phyloP scores from a whole-genome alignment of 2,113 vertebrate species.

The Tachuris rubrigastra region DNA sequence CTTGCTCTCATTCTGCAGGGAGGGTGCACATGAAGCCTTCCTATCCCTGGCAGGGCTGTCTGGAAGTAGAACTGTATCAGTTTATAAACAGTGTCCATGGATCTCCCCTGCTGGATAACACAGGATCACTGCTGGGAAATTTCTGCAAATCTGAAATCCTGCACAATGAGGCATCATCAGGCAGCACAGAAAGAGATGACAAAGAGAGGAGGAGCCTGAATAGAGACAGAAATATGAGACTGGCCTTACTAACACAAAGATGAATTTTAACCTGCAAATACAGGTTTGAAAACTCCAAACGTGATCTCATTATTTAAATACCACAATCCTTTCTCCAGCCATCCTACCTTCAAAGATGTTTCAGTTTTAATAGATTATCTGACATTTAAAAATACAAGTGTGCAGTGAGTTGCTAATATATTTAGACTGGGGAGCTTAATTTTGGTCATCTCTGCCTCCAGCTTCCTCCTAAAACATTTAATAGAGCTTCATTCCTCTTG shows the following conservation, averaged over 20 bases:
- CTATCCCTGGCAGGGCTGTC: too few species aligned
- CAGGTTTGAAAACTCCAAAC: background rate
- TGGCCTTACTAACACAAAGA: background rate
- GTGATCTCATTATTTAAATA: background rate
- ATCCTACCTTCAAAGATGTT: background rate
- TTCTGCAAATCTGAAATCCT: background rate
- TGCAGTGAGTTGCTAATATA: background rate
- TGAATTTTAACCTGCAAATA: background rate
- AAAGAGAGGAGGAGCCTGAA: background rate
- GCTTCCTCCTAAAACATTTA: slow-evolving; percentile 45
- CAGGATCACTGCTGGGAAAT: background rate
- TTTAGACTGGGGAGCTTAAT: background rate
- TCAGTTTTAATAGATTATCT: background rate
- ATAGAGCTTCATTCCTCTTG: slow-evolving; percentile 5
- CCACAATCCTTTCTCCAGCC: background rate
- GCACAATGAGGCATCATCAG: background rate
- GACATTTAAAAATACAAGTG: background rate
- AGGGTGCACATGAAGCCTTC: background rate
- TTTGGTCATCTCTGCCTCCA: slow-evolving; percentile 30
- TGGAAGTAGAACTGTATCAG: background rate
- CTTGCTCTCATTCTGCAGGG: background rate
- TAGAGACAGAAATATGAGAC: background rate
- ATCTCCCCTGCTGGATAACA: background rate
- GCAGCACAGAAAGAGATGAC: background rate
- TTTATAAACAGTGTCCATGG: background rate